Percentiles rank a stretch among this genome's conserved stretches.
Conservation (phyloP, 2,113 vertebrate genomes). For the Melanerpes aurifrons region DNA sequence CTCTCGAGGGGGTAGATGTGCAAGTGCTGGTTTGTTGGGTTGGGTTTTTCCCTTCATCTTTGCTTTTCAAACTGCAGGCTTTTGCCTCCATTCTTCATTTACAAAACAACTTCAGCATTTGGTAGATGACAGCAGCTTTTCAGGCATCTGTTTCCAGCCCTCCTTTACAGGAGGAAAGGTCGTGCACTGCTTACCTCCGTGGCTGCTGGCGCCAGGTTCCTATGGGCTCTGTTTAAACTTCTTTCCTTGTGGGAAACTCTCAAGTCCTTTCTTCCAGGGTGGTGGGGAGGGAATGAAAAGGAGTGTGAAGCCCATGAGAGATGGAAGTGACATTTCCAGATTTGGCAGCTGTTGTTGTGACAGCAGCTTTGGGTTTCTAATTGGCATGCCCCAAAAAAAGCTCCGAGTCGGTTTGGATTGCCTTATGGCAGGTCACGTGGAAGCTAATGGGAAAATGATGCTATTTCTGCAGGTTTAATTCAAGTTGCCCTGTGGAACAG, state of each 20-base stretch:
- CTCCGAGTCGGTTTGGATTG: background rate
- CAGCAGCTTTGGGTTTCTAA: constrained; percentile 45
- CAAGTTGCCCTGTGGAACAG: background rate
- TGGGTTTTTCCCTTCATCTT: background rate
- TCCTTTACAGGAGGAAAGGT: background rate
- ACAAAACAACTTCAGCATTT: background rate
- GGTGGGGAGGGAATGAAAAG: background rate
- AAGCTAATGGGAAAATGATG: constrained; percentile 13
- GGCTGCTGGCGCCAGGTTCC: background rate
- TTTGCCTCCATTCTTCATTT: background rate
- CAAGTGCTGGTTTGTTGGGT: background rate
- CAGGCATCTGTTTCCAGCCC: background rate
- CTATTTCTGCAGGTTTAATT: background rate
- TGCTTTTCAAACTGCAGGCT: background rate
- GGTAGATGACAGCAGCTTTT: background rate
- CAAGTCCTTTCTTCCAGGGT: background rate
- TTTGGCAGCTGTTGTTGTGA: constrained; percentile 65
- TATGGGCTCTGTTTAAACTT: too few species aligned
- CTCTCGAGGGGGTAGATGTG: background rate
- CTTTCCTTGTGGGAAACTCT: background rate
- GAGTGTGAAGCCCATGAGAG: background rate
- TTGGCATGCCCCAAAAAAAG: constrained; percentile 27
- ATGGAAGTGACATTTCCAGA: constrained; percentile 31
- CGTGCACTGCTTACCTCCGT: background rate
- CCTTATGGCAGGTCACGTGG: constrained; percentile 7